Conservation (phyloP, 2,797 vertebrate genomes). For the Spatula versicolor region DNA sequence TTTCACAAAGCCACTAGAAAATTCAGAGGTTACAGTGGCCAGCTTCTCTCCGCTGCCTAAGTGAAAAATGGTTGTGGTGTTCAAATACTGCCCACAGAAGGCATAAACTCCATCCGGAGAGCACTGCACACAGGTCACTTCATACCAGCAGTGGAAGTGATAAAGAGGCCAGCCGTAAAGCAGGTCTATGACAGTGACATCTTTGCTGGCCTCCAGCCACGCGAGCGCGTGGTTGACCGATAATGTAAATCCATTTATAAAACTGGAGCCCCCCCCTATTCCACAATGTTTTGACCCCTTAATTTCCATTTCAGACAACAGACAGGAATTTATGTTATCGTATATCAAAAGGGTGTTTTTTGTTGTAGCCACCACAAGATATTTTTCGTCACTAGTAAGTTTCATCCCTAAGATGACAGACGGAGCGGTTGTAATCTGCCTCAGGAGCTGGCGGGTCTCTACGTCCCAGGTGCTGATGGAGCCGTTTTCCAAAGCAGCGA, state of each 20-base stretch:
- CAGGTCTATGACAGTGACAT: constrained; percentile 95
- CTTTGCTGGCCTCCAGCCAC: constrained; percentile 98
- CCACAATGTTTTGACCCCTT: constrained; percentile 94
- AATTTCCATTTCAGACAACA: constrained; percentile 97
- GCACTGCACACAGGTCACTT: constrained; percentile 97
- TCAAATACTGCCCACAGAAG: constrained; percentile 97
- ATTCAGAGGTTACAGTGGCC: constrained; percentile 94
- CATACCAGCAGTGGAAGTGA: constrained; percentile 99
- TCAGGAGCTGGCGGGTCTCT: constrained; percentile 90
- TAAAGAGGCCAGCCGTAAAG: constrained; percentile 98
- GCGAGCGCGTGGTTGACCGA: constrained; percentile 94
- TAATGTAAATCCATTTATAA: constrained; percentile 96
- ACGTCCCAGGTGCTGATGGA: constrained; percentile 99
- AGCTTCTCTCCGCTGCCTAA: constrained; percentile 96
- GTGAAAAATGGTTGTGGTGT: constrained; percentile 94
- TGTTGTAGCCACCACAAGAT: constrained; percentile 95
- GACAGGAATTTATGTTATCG: constrained; percentile 97
- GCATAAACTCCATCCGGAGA: constrained; percentile 95
- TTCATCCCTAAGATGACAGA: constrained; percentile 96
- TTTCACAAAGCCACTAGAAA: constrained; percentile 97
- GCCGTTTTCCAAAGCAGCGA: constrained; percentile 94
- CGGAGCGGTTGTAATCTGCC: constrained; percentile 94
- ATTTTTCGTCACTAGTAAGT: constrained; percentile 93
- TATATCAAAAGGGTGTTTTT: constrained; percentile 98
- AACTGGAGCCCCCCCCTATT: constrained; percentile 87